Evolutionary conservation across 1,140 invertebrate genomes (phyloP).

Genomic region (Euwallacea fornicatus): DNA sequence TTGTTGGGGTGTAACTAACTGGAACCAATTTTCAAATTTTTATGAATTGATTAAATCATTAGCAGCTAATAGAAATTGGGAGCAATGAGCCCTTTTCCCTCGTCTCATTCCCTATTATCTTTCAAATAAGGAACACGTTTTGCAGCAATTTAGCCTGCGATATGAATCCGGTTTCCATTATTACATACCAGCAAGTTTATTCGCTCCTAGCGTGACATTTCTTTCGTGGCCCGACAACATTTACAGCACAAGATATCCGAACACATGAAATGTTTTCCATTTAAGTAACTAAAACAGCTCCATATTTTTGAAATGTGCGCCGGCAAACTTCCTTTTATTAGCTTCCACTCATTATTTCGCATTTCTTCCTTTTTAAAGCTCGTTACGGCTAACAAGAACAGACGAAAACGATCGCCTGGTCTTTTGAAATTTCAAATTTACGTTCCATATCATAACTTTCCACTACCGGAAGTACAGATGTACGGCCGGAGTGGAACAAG

Average conservation of each 20-base stretch:
- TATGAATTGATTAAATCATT: no score
- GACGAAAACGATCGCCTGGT: background rate
- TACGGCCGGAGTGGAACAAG: conserved; percentile 13
- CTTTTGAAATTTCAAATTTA: conserved; percentile 20
- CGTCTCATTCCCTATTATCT: no score
- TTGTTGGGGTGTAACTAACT: no score
- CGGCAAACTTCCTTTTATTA: background rate
- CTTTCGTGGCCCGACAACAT: background rate
- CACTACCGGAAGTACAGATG: conserved; percentile 11
- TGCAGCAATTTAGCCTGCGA: background rate
- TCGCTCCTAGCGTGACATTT: background rate
- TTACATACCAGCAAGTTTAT: conserved; percentile 7
- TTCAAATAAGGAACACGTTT: no score
- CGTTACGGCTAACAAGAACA: conserved; percentile 2
- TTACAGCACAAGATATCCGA: conserved; percentile 4
- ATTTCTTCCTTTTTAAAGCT: background rate
- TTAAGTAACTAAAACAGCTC: background rate
- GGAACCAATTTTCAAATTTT: no score
- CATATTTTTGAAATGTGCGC: background rate
- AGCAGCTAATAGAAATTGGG: no score
- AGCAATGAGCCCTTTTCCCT: no score
- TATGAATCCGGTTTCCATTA: background rate
- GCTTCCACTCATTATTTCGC: background rate
- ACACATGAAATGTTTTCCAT: conserved; percentile 2
- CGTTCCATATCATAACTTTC: conserved; percentile 20